These are phyloP conservation scores for Drosophila santomea DNA, from an alignment of 1,140 invertebrate genomes.

Conservation along the genomic window DNA sequence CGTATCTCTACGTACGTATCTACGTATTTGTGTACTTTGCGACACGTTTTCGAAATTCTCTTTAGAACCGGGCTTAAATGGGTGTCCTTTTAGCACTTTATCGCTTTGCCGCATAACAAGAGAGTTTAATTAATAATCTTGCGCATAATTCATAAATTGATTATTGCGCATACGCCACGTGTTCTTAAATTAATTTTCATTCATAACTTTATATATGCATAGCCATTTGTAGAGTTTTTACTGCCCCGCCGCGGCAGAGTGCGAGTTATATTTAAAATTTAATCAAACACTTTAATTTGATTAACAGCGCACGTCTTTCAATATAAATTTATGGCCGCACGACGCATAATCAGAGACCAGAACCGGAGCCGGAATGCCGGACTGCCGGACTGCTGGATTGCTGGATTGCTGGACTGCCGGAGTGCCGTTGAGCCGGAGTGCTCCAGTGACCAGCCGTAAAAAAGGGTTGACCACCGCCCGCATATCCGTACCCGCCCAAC, in stretches of 20 bases:
- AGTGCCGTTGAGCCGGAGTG: slow-evolving; percentile 18
- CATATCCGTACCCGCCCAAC: slow-evolving; percentile 17
- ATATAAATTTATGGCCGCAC: slow-evolving; percentile 79
- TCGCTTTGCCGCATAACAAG: slow-evolving; percentile 10
- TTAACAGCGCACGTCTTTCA: slow-evolving; percentile 82
- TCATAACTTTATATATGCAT: slow-evolving; percentile 11
- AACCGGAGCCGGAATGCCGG: slow-evolving; percentile 11
- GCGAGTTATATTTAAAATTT: slow-evolving; percentile 71
- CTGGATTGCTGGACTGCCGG: background rate
- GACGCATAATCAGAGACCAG: slow-evolving; percentile 74
- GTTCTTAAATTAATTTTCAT: slow-evolving; percentile 62
- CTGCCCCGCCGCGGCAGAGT: slow-evolving; percentile 6
- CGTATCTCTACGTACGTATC: slow-evolving; percentile 7
- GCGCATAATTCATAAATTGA: slow-evolving; percentile 61
- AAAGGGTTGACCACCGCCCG: slow-evolving; percentile 38
- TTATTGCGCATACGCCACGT: slow-evolving; percentile 66
- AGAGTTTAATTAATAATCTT: slow-evolving; percentile 53
- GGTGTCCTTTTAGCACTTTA: slow-evolving; percentile 9
- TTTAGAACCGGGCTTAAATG: slow-evolving; percentile 28
- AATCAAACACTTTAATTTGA: slow-evolving; percentile 83
- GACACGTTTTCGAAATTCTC: slow-evolving; percentile 74
- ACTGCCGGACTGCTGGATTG: slow-evolving; percentile 7
- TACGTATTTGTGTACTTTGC: slow-evolving; percentile 44
- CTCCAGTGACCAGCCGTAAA: slow-evolving; percentile 26
- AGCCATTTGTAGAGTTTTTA: slow-evolving; percentile 36